Percentiles rank a stretch among this genome's conserved stretches.
These are phyloP conservation scores for Rutpela maculata DNA, from an alignment of 2,888 invertebrate species.

Conservation along the genomic window DNA sequence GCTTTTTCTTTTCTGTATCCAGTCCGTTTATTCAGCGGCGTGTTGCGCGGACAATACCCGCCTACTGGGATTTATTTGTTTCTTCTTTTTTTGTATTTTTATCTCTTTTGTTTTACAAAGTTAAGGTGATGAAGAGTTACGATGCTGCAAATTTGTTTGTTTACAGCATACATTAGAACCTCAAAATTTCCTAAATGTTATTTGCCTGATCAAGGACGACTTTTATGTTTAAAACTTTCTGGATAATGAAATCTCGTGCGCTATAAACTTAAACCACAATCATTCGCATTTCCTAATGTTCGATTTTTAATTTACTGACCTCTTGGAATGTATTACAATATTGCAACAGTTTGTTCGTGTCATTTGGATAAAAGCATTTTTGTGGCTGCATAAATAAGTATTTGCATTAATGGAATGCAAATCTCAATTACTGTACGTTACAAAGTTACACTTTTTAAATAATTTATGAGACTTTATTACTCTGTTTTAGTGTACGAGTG, in stretches of 20 bases:
- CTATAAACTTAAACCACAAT: conserved; percentile 36
- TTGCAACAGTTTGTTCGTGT: conserved; percentile 33
- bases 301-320: conserved; percentile 42
- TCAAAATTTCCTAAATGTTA: conserved; percentile 24
- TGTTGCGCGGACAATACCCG: conserved; percentile 38
- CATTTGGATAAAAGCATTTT: conserved; percentile 39
- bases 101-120: conserved; percentile 36
- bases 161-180: conserved; percentile 39
- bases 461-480: not conserved
- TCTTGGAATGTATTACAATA: conserved; percentile 39
- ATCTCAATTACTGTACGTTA: conserved; percentile 14
- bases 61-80: conserved; percentile 38
- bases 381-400: conserved; percentile 21
- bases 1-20: conserved; percentile 62
- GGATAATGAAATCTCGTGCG: conserved; percentile 39
- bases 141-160: conserved; percentile 37
- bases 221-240: conserved; percentile 40
- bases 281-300: conserved; percentile 30
- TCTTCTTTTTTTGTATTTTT: conserved; percentile 29
- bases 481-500: not conserved
- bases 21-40: conserved; percentile 33
- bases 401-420: conserved; percentile 33
- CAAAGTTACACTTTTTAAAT: not conserved
- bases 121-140: conserved; percentile 42
- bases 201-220: conserved; percentile 42